Conservation (phyloP, 2,113 vertebrate genomes). For the Pleuronectes platessa region DNA sequence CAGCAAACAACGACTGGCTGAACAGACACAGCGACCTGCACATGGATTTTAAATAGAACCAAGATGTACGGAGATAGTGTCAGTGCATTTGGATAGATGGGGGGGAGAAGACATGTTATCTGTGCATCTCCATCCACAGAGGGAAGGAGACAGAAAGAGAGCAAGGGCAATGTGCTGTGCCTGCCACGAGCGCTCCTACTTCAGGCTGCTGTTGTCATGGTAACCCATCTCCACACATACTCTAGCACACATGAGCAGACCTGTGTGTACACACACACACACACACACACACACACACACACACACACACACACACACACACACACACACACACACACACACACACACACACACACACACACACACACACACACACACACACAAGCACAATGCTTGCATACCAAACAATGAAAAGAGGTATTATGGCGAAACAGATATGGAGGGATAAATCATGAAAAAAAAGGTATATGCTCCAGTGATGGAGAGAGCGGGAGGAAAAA, state of each 20-base stretch:
- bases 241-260: conserved; percentile 12
- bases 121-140: conserved; percentile 15
- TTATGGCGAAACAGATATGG: not conserved
- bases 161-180: conserved; percentile 18
- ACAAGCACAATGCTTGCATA: conserved; percentile 10
- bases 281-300: no score
- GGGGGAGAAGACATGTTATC: not conserved
- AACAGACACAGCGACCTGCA: not conserved
- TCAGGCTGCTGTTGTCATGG: conserved; percentile 73
- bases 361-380: not conserved
- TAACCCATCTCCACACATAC: conserved; percentile 62
- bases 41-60: not conserved
- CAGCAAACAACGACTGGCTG: no score
- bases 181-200: conserved; percentile 44
- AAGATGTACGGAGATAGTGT: not conserved
- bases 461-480: conserved; percentile 1
- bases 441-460: conserved; percentile 15
- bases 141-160: conserved; percentile 11
- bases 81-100: not conserved
- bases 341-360: no score
- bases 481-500: conserved; percentile 5
- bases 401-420: conserved; percentile 6
- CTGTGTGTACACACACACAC: no score
- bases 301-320: no score
- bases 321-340: no score